Base-by-base conservation (phyloP, 2,113 vertebrate genomes). In the Poeciliopsis retropinna region DNA sequence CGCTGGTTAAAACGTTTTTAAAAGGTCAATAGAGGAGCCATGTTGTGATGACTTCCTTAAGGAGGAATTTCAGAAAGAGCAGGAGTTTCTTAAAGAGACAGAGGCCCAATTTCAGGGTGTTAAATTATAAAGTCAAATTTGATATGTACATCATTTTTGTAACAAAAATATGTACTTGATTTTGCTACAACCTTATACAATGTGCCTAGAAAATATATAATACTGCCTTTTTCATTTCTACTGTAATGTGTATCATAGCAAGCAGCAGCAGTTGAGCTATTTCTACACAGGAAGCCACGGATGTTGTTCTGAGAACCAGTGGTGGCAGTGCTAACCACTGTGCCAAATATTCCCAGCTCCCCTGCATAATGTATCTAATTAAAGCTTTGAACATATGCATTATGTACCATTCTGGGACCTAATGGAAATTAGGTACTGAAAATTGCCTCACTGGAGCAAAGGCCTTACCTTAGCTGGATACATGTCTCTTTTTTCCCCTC, bases 301-400 rank as follows among this genome's bases (percentile, higher is more conserved):
- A 37, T 14, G n/a, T 2, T 3, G 13, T 4, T 60, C 31, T 70
- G 54, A 70, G 67, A 32, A 8, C n/a, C 25, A 34, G 30, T 5
- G 27, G 25, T 27, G 54, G 8, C 54, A 60, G 11, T 5, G 3
- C 54, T 14, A n/a, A 70, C 30, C 51, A 27, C 25, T 4, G 31
- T 22, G 44, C 27, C n/a, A 28, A 44, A 30, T 13, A 32, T 11
- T 34, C 11, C 39, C 13, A 29, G 14, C 25, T 57, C 2, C 22
- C 17, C 25, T 57, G 51, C 22, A 57, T 57, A 25, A 57, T 22
- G 54, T 5, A 60, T 30, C 3, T 70, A 28, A 61, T 37, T 61
- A 60, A 32, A 39, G 27, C 31, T 70, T 70, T 60, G n/a, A 70
- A 70, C 54, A 37, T 30, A 60, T 44, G n/a, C 57, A 71, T 39